Base-by-base conservation (phyloP, 1,140 invertebrate species). In the Leptonema lineaticorne region DNA sequence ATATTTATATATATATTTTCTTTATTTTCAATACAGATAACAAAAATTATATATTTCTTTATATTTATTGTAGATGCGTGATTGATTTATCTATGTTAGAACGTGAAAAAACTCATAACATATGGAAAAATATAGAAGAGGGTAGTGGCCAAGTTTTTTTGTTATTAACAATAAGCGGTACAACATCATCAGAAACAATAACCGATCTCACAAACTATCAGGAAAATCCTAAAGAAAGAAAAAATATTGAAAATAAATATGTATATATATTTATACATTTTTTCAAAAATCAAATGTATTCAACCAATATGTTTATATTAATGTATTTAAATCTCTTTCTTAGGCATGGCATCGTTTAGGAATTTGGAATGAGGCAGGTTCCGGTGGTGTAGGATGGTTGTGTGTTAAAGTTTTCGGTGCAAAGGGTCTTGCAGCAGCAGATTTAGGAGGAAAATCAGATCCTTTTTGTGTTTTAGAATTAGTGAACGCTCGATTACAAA, bases 401-500 rank as follows among this genome's bases (percentile, higher is more conserved):
- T 94, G 91, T 0, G 91, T 96, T 0, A 95, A 95, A 82, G 90
- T 98, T 0, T 96, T 90, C 75, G 88, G 90, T 73, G 95, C 95
- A 4, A 90, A 92, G 68, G 94, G 94, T 8, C 79, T 98, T 3
- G 93, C 91, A 0, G 91, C 94, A 0, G 94, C 94, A 0, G 95
- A 97, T 78, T 81, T 97, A 24, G 94, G 94, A 5, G 95, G 95
- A 0, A 95, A 95, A 76, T 94, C 92, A 72, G 97, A 99, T 83
- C 97, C 97, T 0, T 99, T 99, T 79, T 98, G 95, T 82, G 96
- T 99, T 0, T 75, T 99, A 1, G 96, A 99, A 79, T 80, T 99
- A 56, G 92, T 94, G 2, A 99, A 99, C 81, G 87, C 94, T 0
- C 86, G 96, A 56, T 82, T 99, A 37, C 96, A 98, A 81, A 99